phyloP scores from a whole-genome alignment of 2,797 vertebrate genomes.

The Salmo trutta region DNA sequence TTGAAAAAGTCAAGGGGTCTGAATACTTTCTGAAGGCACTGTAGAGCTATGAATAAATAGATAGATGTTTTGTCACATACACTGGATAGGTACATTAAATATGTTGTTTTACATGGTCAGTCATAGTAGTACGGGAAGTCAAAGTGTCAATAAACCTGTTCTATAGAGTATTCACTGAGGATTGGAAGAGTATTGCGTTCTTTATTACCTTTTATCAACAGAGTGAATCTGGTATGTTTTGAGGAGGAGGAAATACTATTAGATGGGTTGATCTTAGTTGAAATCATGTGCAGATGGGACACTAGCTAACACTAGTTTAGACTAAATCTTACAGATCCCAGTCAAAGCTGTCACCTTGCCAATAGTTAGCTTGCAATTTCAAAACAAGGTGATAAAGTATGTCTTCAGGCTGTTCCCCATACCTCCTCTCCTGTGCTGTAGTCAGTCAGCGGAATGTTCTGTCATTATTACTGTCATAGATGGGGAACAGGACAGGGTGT shows the following conservation, averaged over 20 bases:
- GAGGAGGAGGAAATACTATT: constrained; percentile 15
- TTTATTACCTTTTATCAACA: constrained; percentile 37
- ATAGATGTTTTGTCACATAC: too few species aligned
- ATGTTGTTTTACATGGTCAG: too few species aligned
- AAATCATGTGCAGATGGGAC: not conserved
- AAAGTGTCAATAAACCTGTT: not conserved
- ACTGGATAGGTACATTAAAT: too few species aligned
- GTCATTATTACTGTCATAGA: too few species aligned
- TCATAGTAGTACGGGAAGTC: not conserved
- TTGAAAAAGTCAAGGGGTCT: too few species aligned
- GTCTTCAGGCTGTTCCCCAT: not conserved
- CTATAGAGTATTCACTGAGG: not conserved
- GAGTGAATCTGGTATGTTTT: constrained; percentile 3
- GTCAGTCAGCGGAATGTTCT: too few species aligned
- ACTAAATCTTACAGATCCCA: constrained; percentile 15
- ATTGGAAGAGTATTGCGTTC: constrained; percentile 11
- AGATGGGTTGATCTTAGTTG: not conserved
- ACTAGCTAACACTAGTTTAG: not conserved
- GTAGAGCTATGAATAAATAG: too few species aligned
- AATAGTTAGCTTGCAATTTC: not conserved
- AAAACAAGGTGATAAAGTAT: not conserved
- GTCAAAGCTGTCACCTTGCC: not conserved
- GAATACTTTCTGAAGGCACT: too few species aligned
- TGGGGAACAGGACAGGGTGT: not conserved
- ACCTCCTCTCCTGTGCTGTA: not conserved